phyloP scores from a whole-genome alignment of 2,888 invertebrate species.

The Leptodirus hochenwartii region DNA sequence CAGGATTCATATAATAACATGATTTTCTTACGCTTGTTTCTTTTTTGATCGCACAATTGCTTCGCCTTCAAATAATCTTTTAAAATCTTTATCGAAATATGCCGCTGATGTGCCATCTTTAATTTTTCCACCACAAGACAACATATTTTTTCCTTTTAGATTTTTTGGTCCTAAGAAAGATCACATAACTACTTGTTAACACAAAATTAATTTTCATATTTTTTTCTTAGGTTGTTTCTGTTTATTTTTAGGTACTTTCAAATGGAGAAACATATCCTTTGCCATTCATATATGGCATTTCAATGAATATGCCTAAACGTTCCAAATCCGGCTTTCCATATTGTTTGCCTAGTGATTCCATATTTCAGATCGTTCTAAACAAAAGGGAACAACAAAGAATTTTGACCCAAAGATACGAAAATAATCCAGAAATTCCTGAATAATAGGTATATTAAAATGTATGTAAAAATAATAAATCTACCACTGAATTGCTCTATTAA shows the following conservation, averaged over 20 bases:
- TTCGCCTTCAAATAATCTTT: slow-evolving; percentile 28
- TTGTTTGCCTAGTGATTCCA: slow-evolving; percentile 14
- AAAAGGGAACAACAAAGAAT: too few relatives aligned
- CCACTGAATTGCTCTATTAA: too few relatives aligned
- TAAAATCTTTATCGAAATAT: slow-evolving; percentile 29
- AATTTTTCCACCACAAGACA: slow-evolving; percentile 22
- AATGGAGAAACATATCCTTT: slow-evolving; percentile 19
- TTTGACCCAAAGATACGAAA: too few relatives aligned
- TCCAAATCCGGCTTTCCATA: slow-evolving; percentile 26
- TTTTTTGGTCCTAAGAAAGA: slow-evolving; percentile 10
- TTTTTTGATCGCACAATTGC: slow-evolving; percentile 15
- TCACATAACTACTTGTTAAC: too few relatives aligned
- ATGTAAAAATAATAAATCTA: too few relatives aligned
- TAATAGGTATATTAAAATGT: too few relatives aligned
- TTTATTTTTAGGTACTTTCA: slow-evolving; percentile 16
- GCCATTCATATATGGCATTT: slow-evolving; percentile 26
- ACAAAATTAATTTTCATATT: too few relatives aligned
- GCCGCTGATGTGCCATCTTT: slow-evolving; percentile 25
- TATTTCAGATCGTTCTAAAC: too few relatives aligned
- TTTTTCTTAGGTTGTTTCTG: too few relatives aligned
- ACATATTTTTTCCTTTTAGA: slow-evolving; percentile 20
- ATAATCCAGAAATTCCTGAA: too few relatives aligned
- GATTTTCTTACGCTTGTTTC: slow-evolving; percentile 5
- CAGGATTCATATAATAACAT: too few relatives aligned
- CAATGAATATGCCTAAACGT: slow-evolving; percentile 26